Conservation (phyloP, 92 coral and sea anemone genomes). For the Epizoanthus illoricatus region DNA sequence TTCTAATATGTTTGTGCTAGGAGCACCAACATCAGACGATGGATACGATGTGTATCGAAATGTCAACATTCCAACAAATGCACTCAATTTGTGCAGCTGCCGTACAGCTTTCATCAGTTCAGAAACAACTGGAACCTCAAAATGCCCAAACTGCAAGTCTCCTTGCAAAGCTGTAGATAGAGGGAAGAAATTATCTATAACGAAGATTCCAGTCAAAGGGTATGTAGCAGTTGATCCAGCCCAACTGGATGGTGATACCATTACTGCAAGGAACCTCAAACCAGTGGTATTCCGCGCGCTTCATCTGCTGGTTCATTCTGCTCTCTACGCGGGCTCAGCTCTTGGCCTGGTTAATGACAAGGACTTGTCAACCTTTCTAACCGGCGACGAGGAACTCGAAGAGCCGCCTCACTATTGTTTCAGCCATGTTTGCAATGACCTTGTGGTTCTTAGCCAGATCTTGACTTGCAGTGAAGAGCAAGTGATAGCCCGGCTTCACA, state of each 20-base stretch:
- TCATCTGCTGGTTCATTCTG: conserved; percentile 79
- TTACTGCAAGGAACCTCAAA: conserved; percentile 52
- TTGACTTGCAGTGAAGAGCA: conserved; percentile 68
- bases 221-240: conserved; percentile 33
- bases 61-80: neutral
- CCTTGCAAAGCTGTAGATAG: neutral
- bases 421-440: conserved; percentile 61
- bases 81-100: conserved; percentile 49
- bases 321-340: conserved; percentile 77
- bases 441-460: conserved; percentile 54
- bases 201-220: conserved; percentile 26
- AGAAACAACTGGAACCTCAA: neutral
- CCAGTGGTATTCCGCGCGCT: conserved; percentile 82
- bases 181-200: neutral
- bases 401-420: conserved; percentile 62
- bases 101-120: conserved; percentile 42
- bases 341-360: conserved; percentile 51
- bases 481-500: conserved; percentile 67
- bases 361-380: conserved; percentile 46
- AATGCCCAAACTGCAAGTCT: conserved; percentile 55
- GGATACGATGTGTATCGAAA: conserved; percentile 25
- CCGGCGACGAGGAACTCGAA: conserved; percentile 18
- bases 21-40: conserved; percentile 21
- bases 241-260: conserved; percentile 24
- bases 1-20: neutral